These are phyloP conservation scores for Rhegmatorhina hoffmannsi DNA, from an alignment of 2,113 vertebrate genomes.

Conservation along the genomic window DNA sequence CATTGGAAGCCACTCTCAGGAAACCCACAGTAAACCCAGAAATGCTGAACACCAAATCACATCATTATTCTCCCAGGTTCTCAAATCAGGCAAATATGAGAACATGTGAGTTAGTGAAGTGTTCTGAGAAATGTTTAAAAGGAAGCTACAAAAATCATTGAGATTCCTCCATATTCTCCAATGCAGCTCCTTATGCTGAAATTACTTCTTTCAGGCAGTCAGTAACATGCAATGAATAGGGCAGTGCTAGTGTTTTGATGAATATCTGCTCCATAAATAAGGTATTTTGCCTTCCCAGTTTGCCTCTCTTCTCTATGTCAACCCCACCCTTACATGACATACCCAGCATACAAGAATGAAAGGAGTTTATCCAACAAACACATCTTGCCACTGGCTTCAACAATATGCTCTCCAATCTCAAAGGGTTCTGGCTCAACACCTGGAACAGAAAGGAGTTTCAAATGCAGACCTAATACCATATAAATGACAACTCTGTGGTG, in stretches of 20 bases:
- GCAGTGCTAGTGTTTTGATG: background rate
- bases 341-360: constrained; percentile 81
- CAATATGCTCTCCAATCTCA: constrained; percentile 91
- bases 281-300: background rate
- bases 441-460: constrained; percentile 55
- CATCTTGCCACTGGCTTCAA: constrained; percentile 92
- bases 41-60: background rate
- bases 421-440: constrained; percentile 95
- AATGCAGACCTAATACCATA: background rate
- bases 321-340: background rate
- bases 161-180: background rate
- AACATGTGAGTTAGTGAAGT: background rate
- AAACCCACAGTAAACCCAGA: background rate
- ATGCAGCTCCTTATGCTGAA: background rate
- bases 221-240: background rate
- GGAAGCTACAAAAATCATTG: background rate
- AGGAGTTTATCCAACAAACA: constrained; percentile 86
- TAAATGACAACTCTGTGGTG: background rate
- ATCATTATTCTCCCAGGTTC: background rate
- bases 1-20: background rate
- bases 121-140: background rate
- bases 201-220: background rate
- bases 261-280: background rate
- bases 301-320: background rate
- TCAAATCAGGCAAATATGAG: background rate